Conservation (phyloP, 2,797 vertebrate species). For the Melanotaenia trifasciata region DNA sequence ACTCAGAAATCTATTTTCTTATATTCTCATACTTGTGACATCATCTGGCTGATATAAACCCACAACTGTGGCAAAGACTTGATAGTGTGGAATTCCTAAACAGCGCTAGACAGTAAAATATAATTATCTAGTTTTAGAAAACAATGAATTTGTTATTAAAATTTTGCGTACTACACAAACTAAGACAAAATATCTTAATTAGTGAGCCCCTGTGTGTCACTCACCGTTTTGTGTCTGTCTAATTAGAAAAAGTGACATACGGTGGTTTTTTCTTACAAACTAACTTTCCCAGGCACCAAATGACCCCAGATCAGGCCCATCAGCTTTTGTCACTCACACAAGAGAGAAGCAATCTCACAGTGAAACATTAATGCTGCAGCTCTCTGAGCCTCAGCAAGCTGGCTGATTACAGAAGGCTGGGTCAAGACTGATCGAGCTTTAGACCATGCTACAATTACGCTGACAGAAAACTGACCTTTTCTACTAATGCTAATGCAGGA, state of each 20-base stretch:
- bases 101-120: slow-evolving; percentile 7
- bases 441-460: slow-evolving; percentile 54
- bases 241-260: slow-evolving; percentile 31
- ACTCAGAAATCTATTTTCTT: slow-evolving; percentile 35
- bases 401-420: slow-evolving; percentile 52
- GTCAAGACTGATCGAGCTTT: slow-evolving; percentile 64
- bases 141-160: not conserved
- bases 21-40: slow-evolving; percentile 38
- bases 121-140: not conserved
- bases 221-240: slow-evolving; percentile 8
- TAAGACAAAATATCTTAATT: slow-evolving; percentile 11
- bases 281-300: slow-evolving; percentile 21
- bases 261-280: slow-evolving; percentile 43
- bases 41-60: slow-evolving; percentile 25
- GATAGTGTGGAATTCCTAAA: slow-evolving; percentile 9
- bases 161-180: slow-evolving; percentile 12
- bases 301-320: slow-evolving; percentile 62
- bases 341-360: slow-evolving; percentile 27
- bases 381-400: slow-evolving; percentile 40
- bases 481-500: slow-evolving; percentile 46
- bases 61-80: slow-evolving; percentile 1
- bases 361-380: slow-evolving; percentile 50
- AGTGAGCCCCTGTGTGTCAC: slow-evolving; percentile 19
- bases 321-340: slow-evolving; percentile 54
- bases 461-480: slow-evolving; percentile 68